Evolutionary conservation across 92 coral and sea anemone species (phyloP).

Genomic region (Epizoanthus stellaris): DNA sequence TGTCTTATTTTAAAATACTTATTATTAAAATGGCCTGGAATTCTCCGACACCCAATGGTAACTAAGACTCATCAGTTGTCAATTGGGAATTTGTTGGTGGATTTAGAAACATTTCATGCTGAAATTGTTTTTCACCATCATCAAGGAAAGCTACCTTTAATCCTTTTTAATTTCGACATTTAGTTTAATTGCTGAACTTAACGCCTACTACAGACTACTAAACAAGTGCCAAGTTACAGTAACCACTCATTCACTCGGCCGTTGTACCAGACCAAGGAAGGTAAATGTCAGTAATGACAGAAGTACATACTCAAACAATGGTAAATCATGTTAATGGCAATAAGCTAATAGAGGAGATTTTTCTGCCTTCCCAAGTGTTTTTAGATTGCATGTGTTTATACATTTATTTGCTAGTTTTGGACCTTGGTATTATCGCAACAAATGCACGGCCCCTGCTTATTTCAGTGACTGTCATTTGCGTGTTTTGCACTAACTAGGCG

Average conservation of each 20-base stretch:
- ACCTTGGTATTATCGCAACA: not conserved
- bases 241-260: not conserved
- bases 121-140: too few species aligned
- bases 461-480: conserved; percentile 4
- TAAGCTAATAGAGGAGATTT: not conserved
- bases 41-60: too few species aligned
- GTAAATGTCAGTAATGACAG: not conserved
- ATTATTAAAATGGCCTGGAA: too few species aligned
- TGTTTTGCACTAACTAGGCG: conserved; percentile 41
- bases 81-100: too few species aligned
- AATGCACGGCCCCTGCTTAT: not conserved
- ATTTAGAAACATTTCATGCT: too few species aligned
- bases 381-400: not conserved
- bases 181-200: not conserved
- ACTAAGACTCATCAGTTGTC: too few species aligned
- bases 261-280: not conserved
- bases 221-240: not conserved
- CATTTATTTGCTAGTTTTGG: not conserved
- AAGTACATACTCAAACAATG: not conserved
- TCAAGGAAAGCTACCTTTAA: too few species aligned
- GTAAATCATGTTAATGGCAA: not conserved
- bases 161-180: not conserved
- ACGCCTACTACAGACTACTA: not conserved
- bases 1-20: too few species aligned
- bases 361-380: not conserved